A percentile compares a stretch with the other conserved stretches of the same genome.
Evolutionary conservation across 1,140 invertebrate species (phyloP).

Genomic region (Campoletis sonorensis): DNA sequence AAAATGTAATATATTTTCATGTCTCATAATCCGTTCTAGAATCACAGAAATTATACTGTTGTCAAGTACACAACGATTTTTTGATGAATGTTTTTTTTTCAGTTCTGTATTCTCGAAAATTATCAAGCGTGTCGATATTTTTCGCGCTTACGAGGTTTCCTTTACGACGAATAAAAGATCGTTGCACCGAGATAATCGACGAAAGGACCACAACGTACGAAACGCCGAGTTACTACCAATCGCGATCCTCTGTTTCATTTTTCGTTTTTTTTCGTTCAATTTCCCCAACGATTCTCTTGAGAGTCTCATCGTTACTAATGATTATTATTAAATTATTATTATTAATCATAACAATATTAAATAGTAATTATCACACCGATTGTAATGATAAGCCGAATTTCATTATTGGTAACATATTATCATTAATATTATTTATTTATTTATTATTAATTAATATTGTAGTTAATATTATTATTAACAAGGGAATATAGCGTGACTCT

Average conservation of each 20-base stretch:
- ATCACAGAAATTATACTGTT: not conserved
- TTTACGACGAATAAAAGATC: not conserved
- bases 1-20: not conserved
- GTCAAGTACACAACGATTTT: not conserved
- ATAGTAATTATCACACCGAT: too few species aligned
- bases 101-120: not conserved
- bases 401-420: too few species aligned
- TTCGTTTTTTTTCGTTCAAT: not conserved
- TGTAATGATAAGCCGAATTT: too few species aligned
- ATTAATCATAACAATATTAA: not conserved
- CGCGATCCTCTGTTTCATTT: not conserved
- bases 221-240: not conserved
- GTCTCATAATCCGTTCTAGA: not conserved
- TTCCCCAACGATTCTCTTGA: not conserved
- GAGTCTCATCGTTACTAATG: not conserved
- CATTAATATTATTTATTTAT: not conserved
- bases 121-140: not conserved
- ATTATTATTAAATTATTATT: not conserved
- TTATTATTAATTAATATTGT: not conserved
- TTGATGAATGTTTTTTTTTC: too few species aligned
- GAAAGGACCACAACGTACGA: not conserved
- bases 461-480: slow-evolving; percentile 30
- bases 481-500: slow-evolving; percentile 29
- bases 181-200: not conserved
- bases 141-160: not conserved